Percentiles rank a stretch among this genome's conserved stretches.
Conservation (phyloP, 2,797 vertebrate genomes). For the Manis javanica region DNA sequence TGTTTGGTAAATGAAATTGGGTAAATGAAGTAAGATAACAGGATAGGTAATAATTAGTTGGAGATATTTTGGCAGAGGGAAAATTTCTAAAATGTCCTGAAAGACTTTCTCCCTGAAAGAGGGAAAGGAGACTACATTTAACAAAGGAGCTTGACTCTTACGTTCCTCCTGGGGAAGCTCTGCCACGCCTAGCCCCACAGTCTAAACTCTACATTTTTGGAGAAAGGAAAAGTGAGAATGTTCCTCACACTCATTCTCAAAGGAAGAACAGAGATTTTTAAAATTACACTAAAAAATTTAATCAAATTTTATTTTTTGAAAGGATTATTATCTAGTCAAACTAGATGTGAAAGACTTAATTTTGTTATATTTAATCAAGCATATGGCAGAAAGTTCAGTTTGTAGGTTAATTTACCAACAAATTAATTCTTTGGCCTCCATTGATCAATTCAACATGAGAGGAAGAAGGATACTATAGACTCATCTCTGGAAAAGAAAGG, state of each 20-base stretch:
- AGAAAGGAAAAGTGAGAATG: background rate
- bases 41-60: background rate
- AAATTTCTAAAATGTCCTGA: slow-evolving; percentile 19
- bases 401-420: background rate
- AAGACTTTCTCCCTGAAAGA: background rate
- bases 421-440: background rate
- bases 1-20: background rate
- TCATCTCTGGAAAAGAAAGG: background rate
- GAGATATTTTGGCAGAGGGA: background rate
- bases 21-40: background rate
- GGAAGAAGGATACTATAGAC: background rate
- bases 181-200: background rate
- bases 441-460: background rate
- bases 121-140: background rate
- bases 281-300: background rate
- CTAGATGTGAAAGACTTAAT: background rate
- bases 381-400: background rate
- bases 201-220: background rate
- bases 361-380: background rate
- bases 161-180: background rate
- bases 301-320: slow-evolving; percentile 13
- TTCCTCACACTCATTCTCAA: background rate
- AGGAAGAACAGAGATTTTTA: background rate
- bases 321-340: background rate
- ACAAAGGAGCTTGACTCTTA: background rate